Evolutionary conservation across 1,140 invertebrate genomes (phyloP), one percentile per base, ranked within the genome.

Genomic region (Copidosoma floridanum): DNA sequence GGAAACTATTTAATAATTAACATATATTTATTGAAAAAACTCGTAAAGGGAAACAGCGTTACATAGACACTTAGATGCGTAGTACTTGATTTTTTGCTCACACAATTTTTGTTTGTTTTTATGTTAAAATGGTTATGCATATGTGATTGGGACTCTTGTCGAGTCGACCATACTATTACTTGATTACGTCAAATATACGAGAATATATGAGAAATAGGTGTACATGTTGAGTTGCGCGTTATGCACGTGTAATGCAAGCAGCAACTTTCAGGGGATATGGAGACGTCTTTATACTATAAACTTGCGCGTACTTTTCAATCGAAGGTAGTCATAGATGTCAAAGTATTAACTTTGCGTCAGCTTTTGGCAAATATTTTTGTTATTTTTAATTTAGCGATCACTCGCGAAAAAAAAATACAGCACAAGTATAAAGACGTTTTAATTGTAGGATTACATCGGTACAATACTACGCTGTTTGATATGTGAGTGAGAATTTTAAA

Each of bases 61-160:
- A 73, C 78, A 81, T 63, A 78, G 76, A 75, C 75, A 81, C 63
- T 73, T 77, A 73, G 70, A 65, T 65, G 66, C 66, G 59, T 55
- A 57, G 65, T 54, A 64, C 50, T 56, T 26, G 12, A n/a, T 56
- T 57, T 56, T 60, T 56, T 62, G 35, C 24, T 56, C 53, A 62
- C 40, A 51, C 47, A 61, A 56, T 57, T 62, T 56, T 60, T 47
- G 54, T 62, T 48, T 56, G 44, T 44, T 40, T 62, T 56, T n/a
- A n/a, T n/a, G n/a, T n/a, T n/a, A n/a, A n/a, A n/a, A 56, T 43
- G 38, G 60, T 62, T 62, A 62, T 57, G 60, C 32, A 37, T 56
- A 51, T 51, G 38, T 37, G 47, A 20, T 27, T 51, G 53, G 60
- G 53, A 57, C 53, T 57, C 53, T 62, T 56, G 53, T 52, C 38